Evolutionary conservation across 2,113 vertebrate genomes (phyloP).

Genomic region (Calidris pygmaea): DNA sequence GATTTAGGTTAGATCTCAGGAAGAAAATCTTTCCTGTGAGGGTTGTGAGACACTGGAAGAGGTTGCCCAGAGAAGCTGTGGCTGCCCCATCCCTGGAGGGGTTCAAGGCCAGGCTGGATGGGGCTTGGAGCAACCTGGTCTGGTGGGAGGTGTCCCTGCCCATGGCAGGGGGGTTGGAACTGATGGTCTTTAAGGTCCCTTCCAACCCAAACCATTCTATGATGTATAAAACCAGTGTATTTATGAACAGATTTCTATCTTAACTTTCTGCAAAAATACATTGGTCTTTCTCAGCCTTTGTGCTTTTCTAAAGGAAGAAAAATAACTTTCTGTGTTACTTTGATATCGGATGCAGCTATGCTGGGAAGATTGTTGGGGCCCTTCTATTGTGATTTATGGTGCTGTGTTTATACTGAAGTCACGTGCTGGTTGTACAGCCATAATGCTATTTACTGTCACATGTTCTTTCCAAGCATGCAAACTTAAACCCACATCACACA

Average conservation of each 20-base stretch:
- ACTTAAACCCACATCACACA: not conserved
- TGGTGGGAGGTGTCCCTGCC: too few relatives aligned
- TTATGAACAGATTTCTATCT: not conserved
- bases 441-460: not conserved
- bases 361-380: not conserved
- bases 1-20: too few relatives aligned
- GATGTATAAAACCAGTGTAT: not conserved
- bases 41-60: too few relatives aligned
- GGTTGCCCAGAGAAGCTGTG: too few relatives aligned
- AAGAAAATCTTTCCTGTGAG: too few relatives aligned
- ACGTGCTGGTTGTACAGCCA: accelerated
- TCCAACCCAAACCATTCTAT: too few relatives aligned
- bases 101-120: too few relatives aligned
- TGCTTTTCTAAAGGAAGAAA: not conserved
- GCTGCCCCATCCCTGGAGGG: too few relatives aligned
- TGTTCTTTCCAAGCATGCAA: not conserved
- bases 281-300: not conserved
- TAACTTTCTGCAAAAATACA: not conserved
- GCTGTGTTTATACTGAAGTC: not conserved
- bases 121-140: too few relatives aligned
- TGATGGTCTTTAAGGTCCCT: too few relatives aligned
- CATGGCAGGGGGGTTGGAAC: too few relatives aligned
- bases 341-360: not conserved
- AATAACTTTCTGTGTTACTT: not conserved
- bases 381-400: not conserved